Conservation (phyloP, 2,888 invertebrate species). For the Melinopterus prodromus region DNA sequence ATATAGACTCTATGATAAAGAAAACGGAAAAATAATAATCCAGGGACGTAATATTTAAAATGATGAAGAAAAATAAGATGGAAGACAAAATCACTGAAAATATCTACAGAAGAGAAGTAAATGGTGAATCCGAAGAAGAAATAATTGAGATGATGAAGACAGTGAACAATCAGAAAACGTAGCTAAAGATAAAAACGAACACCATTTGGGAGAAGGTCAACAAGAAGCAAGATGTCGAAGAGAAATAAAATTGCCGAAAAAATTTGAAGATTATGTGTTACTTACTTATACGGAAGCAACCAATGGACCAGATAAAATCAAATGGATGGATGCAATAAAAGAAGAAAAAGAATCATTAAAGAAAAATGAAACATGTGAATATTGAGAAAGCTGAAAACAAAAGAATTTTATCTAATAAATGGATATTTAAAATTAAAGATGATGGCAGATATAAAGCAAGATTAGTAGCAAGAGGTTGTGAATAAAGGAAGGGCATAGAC, state of each 20-base stretch:
- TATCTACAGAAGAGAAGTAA: neutral
- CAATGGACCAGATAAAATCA: slow-evolving; percentile 19
- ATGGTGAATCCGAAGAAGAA: slow-evolving; percentile 14
- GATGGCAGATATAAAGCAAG: slow-evolving; percentile 42
- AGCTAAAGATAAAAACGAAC: neutral
- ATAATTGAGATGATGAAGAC: neutral
- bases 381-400: slow-evolving; percentile 34
- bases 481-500: slow-evolving; percentile 36
- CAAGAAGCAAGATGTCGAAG: slow-evolving; percentile 11
- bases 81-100: neutral
- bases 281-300: slow-evolving; percentile 16
- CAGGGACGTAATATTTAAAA: slow-evolving; percentile 16
- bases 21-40: neutral
- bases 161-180: neutral
- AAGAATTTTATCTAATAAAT: slow-evolving; percentile 40
- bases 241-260: slow-evolving; percentile 20
- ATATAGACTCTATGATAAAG: slow-evolving; percentile 20
- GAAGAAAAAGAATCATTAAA: slow-evolving; percentile 43
- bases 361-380: slow-evolving; percentile 41
- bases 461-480: slow-evolving; percentile 40
- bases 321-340: slow-evolving; percentile 38
- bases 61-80: slow-evolving; percentile 10
- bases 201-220: slow-evolving; percentile 6
- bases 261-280: slow-evolving; percentile 14
- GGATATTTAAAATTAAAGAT: slow-evolving; percentile 44